These are phyloP conservation scores for Sminthopsis crassicaudata DNA, from an alignment of 2,113 vertebrate species.

Conservation along the genomic window DNA sequence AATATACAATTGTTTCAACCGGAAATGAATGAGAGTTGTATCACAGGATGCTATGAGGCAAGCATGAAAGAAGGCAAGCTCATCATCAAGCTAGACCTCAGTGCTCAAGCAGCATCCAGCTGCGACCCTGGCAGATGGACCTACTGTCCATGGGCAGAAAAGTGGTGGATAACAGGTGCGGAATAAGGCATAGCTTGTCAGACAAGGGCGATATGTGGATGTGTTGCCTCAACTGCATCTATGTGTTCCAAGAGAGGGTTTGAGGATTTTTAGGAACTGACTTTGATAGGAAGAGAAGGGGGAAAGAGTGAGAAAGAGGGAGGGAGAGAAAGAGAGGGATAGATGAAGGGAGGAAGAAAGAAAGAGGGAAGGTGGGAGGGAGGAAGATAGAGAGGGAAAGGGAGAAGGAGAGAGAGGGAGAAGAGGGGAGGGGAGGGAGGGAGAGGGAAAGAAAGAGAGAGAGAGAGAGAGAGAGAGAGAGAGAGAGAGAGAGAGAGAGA, in stretches of 20 bases:
- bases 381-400: too few species aligned
- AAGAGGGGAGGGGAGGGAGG: accelerated
- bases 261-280: not conserved
- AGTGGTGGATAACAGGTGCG: too few species aligned
- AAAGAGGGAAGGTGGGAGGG: too few species aligned
- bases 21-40: not conserved
- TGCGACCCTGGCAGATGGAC: not conserved
- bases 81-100: not conserved
- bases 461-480: too few species aligned
- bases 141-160: not conserved
- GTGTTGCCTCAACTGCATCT: not conserved
- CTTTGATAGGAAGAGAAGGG: too few species aligned
- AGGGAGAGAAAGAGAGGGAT: too few species aligned
- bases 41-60: not conserved
- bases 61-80: not conserved
- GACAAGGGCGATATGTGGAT: not conserved
- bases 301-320: too few species aligned
- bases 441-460: too few species aligned
- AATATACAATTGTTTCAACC: not conserved
- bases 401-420: too few species aligned
- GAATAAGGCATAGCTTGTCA: not conserved
- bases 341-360: too few species aligned
- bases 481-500: too few species aligned
- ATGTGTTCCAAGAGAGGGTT: not conserved
- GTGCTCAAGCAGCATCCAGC: not conserved